phyloP scores from a whole-genome alignment of 2,797 vertebrate species.

The Danio choprae region DNA sequence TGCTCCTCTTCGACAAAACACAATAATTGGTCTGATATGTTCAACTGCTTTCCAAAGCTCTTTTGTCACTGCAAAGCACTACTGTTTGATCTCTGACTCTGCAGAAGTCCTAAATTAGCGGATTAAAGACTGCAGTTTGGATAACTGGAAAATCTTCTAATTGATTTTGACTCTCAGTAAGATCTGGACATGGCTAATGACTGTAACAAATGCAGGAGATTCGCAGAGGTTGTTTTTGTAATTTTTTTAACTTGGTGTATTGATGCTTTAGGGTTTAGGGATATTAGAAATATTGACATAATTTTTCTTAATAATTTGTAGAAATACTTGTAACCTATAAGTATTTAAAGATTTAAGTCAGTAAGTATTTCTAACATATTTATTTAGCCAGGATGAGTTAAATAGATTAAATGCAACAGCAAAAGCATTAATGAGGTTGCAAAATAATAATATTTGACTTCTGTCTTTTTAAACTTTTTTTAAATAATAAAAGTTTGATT shows the following conservation, averaged over 20 bases:
- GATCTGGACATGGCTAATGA: background rate
- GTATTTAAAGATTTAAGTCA: too few species aligned
- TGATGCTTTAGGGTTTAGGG: background rate
- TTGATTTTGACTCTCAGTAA: constrained; percentile 14
- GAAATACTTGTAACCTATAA: background rate
- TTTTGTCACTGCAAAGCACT: background rate
- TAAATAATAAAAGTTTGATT: too few species aligned
- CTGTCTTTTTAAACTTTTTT: too few species aligned
- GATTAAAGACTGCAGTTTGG: constrained; percentile 18
- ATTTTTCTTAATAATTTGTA: background rate
- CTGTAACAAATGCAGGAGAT: background rate
- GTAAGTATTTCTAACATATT: background rate
- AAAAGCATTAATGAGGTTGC: background rate
- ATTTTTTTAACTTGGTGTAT: background rate
- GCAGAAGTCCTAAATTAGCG: constrained; percentile 13
- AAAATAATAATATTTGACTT: background rate
- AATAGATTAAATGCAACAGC: too few species aligned
- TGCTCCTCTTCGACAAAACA: background rate
- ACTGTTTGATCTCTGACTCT: background rate
- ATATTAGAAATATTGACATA: background rate
- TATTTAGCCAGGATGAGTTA: background rate
- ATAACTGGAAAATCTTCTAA: background rate
- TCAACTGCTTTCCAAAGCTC: background rate
- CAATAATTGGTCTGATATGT: background rate
- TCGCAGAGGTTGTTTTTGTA: background rate